Evolutionary conservation across 2,113 vertebrate genomes (phyloP), one percentile per base, ranked within the genome.

Genomic region (Crotalus tigris): DNA sequence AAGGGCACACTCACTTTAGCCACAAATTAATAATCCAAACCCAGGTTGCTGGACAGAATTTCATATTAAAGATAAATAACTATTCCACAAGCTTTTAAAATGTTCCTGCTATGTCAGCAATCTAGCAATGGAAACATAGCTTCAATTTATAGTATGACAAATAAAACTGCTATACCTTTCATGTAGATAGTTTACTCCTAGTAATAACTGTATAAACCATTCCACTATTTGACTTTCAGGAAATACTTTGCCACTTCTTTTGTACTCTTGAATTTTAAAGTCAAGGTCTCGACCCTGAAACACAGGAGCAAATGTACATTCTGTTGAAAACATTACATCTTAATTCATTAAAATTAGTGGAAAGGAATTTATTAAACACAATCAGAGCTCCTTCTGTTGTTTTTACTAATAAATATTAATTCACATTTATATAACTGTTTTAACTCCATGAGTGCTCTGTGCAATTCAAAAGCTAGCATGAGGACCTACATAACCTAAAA

Each of bases 181-280:
- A 69, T 99, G 98, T 97, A 99, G 98, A 59, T 99, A 99, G 96
- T 98, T 97, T 89, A 98, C 98, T 94, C 98, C 98, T 0, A 99
- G 97, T 91, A 99, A 96, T 90, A 99, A 92, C 95, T 98, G 98
- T 93, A 98, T 95, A 91, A 99, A 98, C 98, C 98, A 99, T 94
- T 98, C 98, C 8, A 97, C 92, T 96, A 98, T 96, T 96, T 99
- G 98, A 75, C 89, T 95, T 96, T 98, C 97, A 26, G 97, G 58
- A 49, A 99, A 97, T 13, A 92, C 94, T 94, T 94, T 97, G 55
- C 97, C 98, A 88, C 96, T 96, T 95, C 95, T 94, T 94, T 97
- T 98, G 93, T 97, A 96, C 92, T 98, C 97, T 53, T 98, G 98
- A 94, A 99, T 98, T 96, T 97, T 98, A 91, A 91, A 98, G 95